Percentiles rank a stretch among this genome's conserved stretches.
Evolutionary conservation across 2,797 vertebrate species (phyloP).

Genomic region (Pseudochromis fuscus): DNA sequence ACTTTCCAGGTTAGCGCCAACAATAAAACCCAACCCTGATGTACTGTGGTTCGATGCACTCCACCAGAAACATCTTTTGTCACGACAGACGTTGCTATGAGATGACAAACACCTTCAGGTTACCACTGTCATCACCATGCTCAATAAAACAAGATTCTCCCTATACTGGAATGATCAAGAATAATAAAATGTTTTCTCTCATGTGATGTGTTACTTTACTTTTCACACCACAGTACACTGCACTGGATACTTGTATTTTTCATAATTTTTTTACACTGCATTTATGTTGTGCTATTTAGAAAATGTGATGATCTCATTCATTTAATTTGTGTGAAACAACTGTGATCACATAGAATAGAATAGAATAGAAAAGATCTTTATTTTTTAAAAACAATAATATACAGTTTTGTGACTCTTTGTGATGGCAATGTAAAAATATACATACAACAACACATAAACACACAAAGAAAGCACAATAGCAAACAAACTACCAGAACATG

Average conservation of each 20-base stretch:
- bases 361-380: no score
- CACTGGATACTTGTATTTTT: no score
- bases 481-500: no score
- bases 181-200: not conserved
- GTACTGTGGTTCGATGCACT: not conserved
- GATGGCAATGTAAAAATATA: no score
- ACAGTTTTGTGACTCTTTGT: no score
- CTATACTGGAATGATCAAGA: not conserved
- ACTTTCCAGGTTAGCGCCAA: conserved; percentile 27
- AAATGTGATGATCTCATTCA: not conserved
- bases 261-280: no score
- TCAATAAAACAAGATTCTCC: no score
- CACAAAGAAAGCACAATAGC: no score
- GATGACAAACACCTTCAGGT: rapidly evolving
- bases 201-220: not conserved
- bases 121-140: not conserved
- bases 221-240: not conserved
- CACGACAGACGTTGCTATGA: rapidly evolving
- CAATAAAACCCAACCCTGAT: not conserved
- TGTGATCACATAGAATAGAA: not conserved
- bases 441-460: no score
- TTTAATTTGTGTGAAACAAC: not conserved
- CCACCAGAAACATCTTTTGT: rapidly evolving
- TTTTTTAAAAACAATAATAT: no score
- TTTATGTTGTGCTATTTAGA: no score